Evolutionary conservation across 2,113 vertebrate species (phyloP).

Genomic region (Odobenus rosmarus): DNA sequence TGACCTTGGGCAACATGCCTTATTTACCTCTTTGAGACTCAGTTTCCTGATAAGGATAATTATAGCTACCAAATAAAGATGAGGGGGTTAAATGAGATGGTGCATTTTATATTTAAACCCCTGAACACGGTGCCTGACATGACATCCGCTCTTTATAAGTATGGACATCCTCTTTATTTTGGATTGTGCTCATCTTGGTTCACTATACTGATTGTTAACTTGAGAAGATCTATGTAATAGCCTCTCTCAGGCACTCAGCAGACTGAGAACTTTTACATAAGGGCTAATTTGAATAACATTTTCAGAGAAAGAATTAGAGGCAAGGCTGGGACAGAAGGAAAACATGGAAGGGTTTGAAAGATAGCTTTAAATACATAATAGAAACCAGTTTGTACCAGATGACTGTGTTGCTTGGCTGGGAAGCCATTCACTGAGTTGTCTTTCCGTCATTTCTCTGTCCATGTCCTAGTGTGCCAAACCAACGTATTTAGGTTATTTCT

Average conservation of each 20-base stretch:
- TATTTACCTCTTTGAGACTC: not conserved
- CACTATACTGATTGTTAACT: not conserved
- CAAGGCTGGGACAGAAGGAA: not conserved
- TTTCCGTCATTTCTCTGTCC: not conserved
- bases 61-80: not conserved
- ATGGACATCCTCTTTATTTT: not conserved
- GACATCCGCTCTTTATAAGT: not conserved
- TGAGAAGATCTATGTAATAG: constrained; percentile 32
- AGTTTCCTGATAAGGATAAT: not conserved
- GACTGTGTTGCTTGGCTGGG: not conserved
- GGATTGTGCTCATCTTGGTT: not conserved
- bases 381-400: not conserved
- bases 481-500: not conserved
- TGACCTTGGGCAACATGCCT: not conserved
- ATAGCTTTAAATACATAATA: not conserved
- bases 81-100: not conserved
- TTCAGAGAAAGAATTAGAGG: not conserved
- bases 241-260: not conserved
- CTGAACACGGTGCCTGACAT: not conserved
- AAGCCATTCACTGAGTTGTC: not conserved
- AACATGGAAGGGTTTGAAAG: not conserved
- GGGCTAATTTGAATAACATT: constrained; percentile 26
- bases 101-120: not conserved
- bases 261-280: constrained; percentile 14
- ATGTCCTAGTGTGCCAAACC: not conserved